phyloP scores from a whole-genome alignment of 2,797 vertebrate species.

The Coregonus suidteri region DNA sequence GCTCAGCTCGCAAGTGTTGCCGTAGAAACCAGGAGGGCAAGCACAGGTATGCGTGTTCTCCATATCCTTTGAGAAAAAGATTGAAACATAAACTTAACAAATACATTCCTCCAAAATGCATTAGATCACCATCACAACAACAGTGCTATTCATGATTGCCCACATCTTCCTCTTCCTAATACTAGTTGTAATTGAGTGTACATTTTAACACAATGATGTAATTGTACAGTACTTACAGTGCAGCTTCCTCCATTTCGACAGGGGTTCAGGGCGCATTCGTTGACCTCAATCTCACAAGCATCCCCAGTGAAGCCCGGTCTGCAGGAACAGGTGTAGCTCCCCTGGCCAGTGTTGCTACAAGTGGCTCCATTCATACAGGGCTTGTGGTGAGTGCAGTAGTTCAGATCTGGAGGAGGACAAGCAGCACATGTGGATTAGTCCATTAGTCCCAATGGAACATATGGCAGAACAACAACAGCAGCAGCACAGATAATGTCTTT shows the following conservation, averaged over 20 bases:
- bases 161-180: background rate
- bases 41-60: constrained; percentile 91
- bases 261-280: constrained; percentile 88
- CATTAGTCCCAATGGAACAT: constrained; percentile 41
- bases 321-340: constrained; percentile 98
- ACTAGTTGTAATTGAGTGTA: background rate
- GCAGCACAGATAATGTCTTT: constrained; percentile 8
- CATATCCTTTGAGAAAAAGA: constrained; percentile 76
- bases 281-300: constrained; percentile 92
- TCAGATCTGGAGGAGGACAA: constrained; percentile 82
- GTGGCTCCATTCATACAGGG: constrained; percentile 96
- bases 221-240: constrained; percentile 78
- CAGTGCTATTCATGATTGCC: background rate
- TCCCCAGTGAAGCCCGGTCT: constrained; percentile 90
- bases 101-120: background rate
- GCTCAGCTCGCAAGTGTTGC: constrained; percentile 90
- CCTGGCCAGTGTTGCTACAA: constrained; percentile 97
- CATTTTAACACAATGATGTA: background rate
- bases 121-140: background rate
- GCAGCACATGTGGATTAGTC: constrained; percentile 71
- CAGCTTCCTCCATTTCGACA: constrained; percentile 97
- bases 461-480: constrained; percentile 54
- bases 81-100: background rate
- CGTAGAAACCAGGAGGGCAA: constrained; percentile 93
- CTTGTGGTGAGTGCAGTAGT: constrained; percentile 98